Evolutionary conservation across 1,140 invertebrate genomes (phyloP), one percentile per base, ranked within the genome.

Genomic region (Musca domestica): DNA sequence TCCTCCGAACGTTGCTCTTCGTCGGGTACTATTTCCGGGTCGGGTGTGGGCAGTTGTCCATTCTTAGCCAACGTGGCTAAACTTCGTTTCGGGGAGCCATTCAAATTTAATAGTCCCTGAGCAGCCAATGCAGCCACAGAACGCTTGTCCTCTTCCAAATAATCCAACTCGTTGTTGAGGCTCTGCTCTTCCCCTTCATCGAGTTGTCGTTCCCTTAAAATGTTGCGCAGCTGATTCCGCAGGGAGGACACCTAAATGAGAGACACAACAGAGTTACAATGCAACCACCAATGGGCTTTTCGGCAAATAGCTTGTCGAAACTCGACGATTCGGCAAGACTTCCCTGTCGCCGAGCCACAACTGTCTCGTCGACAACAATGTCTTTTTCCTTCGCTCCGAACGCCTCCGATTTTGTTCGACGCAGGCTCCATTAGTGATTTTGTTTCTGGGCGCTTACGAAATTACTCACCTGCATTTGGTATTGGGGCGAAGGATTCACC

Each of bases 21-120:
- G 6, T 86, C 85, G n/a, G 84, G 83, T 64, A 84, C 83, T 19
- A 74, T 72, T 48, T 83, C 75, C 0, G 84, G 80, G 22, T 85
- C 84, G 27, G 84, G 83, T 14, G 86, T 85, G 0, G 89, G 88
- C 22, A 90, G 76, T 72, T 90, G 88, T 15, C 87, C 89, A 74
- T 89, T 91, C 76, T 90, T 90, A 19, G 88, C 88, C 23, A 91
- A 73, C 3, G 85, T 88, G 10, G 88, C 88, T 52, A 91, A 84
- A 70, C 89, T 89, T 67, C 89, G 84, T 76, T 91, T 91, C 80
- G 86, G 27, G 85, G 66, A 1, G 79, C 72, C 3, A 77, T 64
- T 64, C 47, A 85, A 15, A 85, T 86, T 25, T 73, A 85, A 15
- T 49, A 79, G 65, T 1, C 76, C 78, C 47, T 77, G 75, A 12